Evolutionary conservation across 2,888 invertebrate species (phyloP), one percentile per base, ranked within the genome.

Genomic region (Girardia tigrina): DNA sequence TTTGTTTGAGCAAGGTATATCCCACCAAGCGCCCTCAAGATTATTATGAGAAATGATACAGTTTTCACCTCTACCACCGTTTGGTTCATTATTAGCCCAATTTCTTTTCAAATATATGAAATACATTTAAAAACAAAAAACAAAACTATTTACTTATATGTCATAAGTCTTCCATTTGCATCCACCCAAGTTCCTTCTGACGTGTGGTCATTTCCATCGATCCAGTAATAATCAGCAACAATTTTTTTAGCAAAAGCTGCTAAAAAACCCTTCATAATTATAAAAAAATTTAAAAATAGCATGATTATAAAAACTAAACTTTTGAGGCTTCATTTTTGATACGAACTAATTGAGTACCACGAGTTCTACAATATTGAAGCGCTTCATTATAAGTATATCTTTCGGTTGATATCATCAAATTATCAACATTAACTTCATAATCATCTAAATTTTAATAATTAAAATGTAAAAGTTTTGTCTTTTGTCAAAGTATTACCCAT

Each of bases 181-280:
- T 56, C 56, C 4, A 56, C 4, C 56, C 56, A 56, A 12, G 56
- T 12, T n/a, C 56, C 56, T n/a, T 56, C 56, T 56, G n/a, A n/a
- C n/a, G 56, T 56, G n/a, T 56, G 56, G n/a, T 56, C 56, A 56
- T 56, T 56, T 56, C 8, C 56, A 56, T 56, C 56, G 4, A 56
- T 56, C 56, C 56, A 56, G n/a, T 56, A 56, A 16, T 56, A 56
- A 56, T 4, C 23, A 56, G 56, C 56, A 8, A 56, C 56, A 56
- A 56, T 23, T 23, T 16, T 56, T 56, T 56, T 56, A 12, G 56
- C 56, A n/a, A 56, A 56, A 20, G 56, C 56, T 8, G 56, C 56
- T 6, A 16, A n/a, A 56, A 56, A 20, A 8, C 2, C 4, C 56
- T 56, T 6, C n/a, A 56, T 20, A n/a, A n/a, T n/a, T n/a, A n/a